Base-by-base conservation (phyloP, 2,797 vertebrate genomes). In the Salmo trutta region DNA sequence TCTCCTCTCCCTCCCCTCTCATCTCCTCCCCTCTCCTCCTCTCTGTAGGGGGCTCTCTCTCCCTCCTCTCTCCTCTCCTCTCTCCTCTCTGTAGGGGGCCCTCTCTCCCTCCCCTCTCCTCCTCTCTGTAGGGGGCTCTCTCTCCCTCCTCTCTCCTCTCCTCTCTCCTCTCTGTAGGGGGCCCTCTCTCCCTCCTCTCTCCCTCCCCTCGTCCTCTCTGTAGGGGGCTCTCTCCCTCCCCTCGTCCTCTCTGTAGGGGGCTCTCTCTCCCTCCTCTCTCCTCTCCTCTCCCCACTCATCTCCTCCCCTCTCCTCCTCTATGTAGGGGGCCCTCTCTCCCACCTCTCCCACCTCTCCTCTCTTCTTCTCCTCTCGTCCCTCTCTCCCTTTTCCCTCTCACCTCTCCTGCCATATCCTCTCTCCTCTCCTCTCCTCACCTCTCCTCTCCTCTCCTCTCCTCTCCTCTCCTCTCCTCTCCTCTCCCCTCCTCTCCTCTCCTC, bases 111-210 rank as follows among this genome's bases (percentile, higher is more conserved):
- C 29, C 65, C 33, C 24, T 67, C 16, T 27, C 1, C 8, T 17
- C 27, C 52, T 8, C 52, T 3, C 29, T 29, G 29, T 29, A 29
- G 29, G 1, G 29, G 29, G 29, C 29, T 2, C 29, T 15, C 75
- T 51, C 2, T 1, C 4, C 24, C 31, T 36, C 29, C 65, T 67
- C 24, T 33, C 66, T 10, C 24, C 10, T n/a, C 14, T 19, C 64
- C 80, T 54, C 74, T 77, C 16, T 64, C 54, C 75, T 66, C 8
- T 64, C 14, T 33, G 33, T 33, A 33, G 33, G 33, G 33, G 51
- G 29, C 51, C 33, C 51, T 8, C 53, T 16, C 53, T 21, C 15
- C 31, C 31, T 19, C 29, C 65, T 67, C 24, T 67, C 16, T 27
- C 1, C 8, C 3, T 33, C 19, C 68, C 47, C 21, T 3, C 3